These are phyloP conservation scores for Lophius americanus DNA, from an alignment of 2,797 vertebrate species.

Conservation along the genomic window DNA sequence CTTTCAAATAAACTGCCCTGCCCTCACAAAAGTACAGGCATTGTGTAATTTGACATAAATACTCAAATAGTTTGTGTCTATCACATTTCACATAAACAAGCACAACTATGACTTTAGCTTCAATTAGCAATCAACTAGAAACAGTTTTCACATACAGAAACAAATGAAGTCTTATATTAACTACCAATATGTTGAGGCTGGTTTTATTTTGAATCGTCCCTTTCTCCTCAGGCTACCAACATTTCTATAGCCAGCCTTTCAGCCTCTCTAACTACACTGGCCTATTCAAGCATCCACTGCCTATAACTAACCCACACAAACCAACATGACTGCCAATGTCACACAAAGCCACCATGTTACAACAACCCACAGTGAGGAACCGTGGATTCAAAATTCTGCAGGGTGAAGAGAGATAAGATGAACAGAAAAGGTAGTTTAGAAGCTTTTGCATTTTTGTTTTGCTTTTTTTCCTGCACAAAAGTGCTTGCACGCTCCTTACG, in stretches of 20 bases:
- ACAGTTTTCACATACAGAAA: not conserved
- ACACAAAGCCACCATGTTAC: conserved; percentile 78
- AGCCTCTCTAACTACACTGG: conserved; percentile 67
- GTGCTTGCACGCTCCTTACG: conserved; percentile 36
- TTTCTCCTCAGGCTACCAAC: conserved; percentile 12
- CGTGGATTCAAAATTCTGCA: conserved; percentile 5
- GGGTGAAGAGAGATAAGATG: conserved; percentile 11
- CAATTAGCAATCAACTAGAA: not conserved
- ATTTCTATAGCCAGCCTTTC: conserved; percentile 45
- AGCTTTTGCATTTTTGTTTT: not conserved
- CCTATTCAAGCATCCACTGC: conserved; percentile 73
- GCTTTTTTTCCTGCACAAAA: conserved; percentile 5
- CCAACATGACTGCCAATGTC: conserved; percentile 57
- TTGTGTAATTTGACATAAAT: too few relatives aligned
- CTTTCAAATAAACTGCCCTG: too few relatives aligned
- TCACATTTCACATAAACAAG: not conserved
- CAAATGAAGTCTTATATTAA: not conserved
- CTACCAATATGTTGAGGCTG: conserved; percentile 24
- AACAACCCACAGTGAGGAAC: conserved; percentile 66
- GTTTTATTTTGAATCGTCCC: conserved; percentile 19
- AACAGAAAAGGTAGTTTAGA: conserved; percentile 15
- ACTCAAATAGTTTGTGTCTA: too few relatives aligned
- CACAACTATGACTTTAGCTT: not conserved
- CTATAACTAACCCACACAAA: conserved; percentile 78
- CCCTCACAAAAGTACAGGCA: too few relatives aligned